Base-by-base conservation (phyloP, 2,888 invertebrate species). In the Perdita meconis region DNA sequence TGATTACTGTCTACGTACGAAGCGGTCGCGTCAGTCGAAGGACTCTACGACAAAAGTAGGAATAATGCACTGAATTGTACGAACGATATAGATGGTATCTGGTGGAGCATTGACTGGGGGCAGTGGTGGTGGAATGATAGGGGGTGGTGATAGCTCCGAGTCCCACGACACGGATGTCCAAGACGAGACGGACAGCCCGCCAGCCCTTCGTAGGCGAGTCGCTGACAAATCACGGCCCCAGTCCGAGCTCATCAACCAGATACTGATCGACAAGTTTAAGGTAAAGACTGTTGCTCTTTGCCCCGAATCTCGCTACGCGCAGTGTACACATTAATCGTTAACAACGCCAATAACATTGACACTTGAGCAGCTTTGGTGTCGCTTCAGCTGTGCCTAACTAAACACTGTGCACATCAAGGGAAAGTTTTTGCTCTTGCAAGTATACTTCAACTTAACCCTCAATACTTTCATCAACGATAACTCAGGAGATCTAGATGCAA, bases 191-290 rank as follows among this genome's bases (percentile, higher is more conserved):
- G 94, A 94, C 89, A 94, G 94, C 90, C 94, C 94, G 77, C 94
- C 94, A 76, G 92, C 93, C 79, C 92, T 94, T 83, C 92, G 93
- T 79, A 92, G 93, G 85, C 91, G 93, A 85, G 89, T 92, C 78
- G 88, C 92, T 83, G 89, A 92, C 88, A 92, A 92, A 86, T 93
- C 93, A 84, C 92, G 94, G 87, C 94, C 94, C 86, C 93, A 94
- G 89, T 94, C 94, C 79, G 94, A 94, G 89, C 93, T 94, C 89
- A 93, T 94, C 91, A 94, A 94, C 91, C 94, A 94, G 90, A 93
- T 94, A 90, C 93, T 94, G 86, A 94, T 94, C 88, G 94, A 94
- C 90, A 94, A 94, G 89, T 93, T 94, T 89, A 94, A 94, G 93
- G 79, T 79, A 79, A 79, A 79, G 73, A 65, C 44, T 69, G 34